Conservation (phyloP, 2,888 invertebrate genomes). For the Phragmatobia fuliginosa region DNA sequence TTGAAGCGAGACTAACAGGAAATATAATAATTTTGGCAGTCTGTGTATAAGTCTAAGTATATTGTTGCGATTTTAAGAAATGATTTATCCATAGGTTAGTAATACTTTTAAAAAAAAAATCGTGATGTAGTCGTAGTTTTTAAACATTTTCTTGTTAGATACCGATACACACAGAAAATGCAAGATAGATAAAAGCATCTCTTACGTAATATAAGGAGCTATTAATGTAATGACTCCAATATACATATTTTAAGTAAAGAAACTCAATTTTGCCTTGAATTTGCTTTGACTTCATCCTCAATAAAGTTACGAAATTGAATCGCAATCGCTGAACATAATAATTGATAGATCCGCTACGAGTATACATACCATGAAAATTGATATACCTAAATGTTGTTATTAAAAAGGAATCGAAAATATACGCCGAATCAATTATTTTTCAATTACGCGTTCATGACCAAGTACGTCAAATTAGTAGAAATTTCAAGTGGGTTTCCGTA, state of each 20-base stretch:
- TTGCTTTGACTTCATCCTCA: conserved; percentile 44
- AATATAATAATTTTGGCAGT: too few species aligned
- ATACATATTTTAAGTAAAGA: conserved; percentile 17
- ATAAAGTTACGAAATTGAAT: conserved; percentile 31
- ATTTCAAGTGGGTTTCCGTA: neutral
- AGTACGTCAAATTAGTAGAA: too few species aligned
- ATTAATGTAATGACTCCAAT: conserved; percentile 1
- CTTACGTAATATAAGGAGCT: conserved; percentile 1
- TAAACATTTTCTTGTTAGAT: too few species aligned
- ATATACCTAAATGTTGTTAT: neutral
- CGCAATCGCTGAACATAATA: conserved; percentile 26
- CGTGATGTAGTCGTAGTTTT: too few species aligned
- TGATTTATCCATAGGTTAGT: too few species aligned
- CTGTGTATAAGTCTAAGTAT: too few species aligned
- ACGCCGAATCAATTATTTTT: neutral
- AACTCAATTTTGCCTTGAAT: conserved; percentile 46
- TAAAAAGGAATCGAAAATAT: neutral
- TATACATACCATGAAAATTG: neutral
- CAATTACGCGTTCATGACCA: neutral
- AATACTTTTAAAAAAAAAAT: too few species aligned
- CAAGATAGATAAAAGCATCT: neutral
- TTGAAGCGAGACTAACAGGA: too few species aligned
- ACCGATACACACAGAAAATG: neutral
- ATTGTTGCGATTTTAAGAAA: too few species aligned
- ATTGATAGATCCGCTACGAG: conserved; percentile 12